Conservation (phyloP, 2,888 invertebrate species). For the Rhagonycha lutea region DNA sequence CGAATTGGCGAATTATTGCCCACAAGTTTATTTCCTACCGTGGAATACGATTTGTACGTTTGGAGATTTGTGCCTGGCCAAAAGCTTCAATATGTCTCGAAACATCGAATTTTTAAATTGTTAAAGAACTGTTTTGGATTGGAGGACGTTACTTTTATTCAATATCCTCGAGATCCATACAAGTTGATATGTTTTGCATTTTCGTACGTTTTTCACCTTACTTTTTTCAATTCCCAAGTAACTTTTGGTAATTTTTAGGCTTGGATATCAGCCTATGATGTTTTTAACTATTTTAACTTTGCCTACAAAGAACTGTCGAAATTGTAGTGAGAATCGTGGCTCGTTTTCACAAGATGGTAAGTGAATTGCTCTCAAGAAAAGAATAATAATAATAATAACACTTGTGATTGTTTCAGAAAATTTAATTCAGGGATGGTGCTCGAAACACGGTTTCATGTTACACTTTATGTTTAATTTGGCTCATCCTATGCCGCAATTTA, state of each 20-base stretch:
- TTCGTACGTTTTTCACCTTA: slow-evolving; percentile 56
- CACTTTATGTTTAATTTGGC: slow-evolving; percentile 91
- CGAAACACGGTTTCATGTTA: slow-evolving; percentile 88
- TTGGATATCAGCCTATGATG: slow-evolving; percentile 56
- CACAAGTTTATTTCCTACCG: slow-evolving; percentile 36
- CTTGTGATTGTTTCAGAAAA: slow-evolving; percentile 31
- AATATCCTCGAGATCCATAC: slow-evolving; percentile 70
- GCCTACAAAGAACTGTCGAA: slow-evolving; percentile 67
- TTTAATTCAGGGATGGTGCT: slow-evolving; percentile 61
- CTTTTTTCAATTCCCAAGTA: background rate
- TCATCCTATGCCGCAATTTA: slow-evolving; percentile 68
- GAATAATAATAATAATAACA: background rate
- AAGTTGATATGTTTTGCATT: slow-evolving; percentile 71
- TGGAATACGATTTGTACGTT: slow-evolving; percentile 52
- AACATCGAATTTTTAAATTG: slow-evolving; percentile 53
- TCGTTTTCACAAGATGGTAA: slow-evolving; percentile 41
- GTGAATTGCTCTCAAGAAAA: slow-evolving; percentile 4
- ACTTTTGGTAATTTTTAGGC: slow-evolving; percentile 35
- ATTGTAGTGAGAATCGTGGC: slow-evolving; percentile 44
- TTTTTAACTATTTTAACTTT: slow-evolving; percentile 71
- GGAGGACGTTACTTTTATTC: slow-evolving; percentile 69
- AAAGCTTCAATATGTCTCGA: slow-evolving; percentile 47
- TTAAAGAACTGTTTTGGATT: slow-evolving; percentile 46
- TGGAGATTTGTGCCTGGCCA: slow-evolving; percentile 54
- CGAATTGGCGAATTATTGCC: slow-evolving; percentile 5